Evolutionary conservation across 2,888 invertebrate genomes (phyloP), one percentile per base, ranked within the genome.

Genomic region (Microplitis manilae): DNA sequence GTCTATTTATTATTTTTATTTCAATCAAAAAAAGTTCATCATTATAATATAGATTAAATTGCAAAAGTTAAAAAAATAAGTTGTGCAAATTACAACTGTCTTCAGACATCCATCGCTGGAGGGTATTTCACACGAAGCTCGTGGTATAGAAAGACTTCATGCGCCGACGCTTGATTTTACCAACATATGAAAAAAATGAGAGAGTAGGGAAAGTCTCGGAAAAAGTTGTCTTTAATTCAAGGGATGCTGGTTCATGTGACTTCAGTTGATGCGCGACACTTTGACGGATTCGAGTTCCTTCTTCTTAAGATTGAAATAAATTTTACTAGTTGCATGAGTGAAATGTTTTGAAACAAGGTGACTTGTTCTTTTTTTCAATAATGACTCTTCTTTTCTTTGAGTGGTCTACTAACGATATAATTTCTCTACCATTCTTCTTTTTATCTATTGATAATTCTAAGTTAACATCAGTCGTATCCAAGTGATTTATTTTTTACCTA

Each of bases 171-270:
- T 77, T 17, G 38, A 15, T 71, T 68, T 40, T 75, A 67, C 30
- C 38, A 15, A 20, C 7, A n/a, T 39, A 40, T 9, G 40, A 40
- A 15, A 39, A 30, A 61, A 79, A 73, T 72, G 77, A 80, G 79
- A 78, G 78, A 78, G 75, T 65, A 41, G 64, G 78, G 78, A 68
- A 78, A 79, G 79, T 77, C 69, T 64, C 73, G 74, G 73, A 76
- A 73, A 76, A 79, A 78, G 77, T 73, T 68, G 71, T 41, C 78
- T 39, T 69, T 69, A 73, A 73, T 41, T 67, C 15, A 40, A 68
- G 74, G 73, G 77, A 30, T 73, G 68, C 61, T 38, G 64, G 61
- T 50, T 60, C 50, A 70, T 41, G 70, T 17, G 64, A 41, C 50
- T 74, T 77, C 68, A 77, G 77, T 77, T 61, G 67, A 75, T 71